A percentile compares a stretch with the other conserved stretches of the same genome.
Evolutionary conservation across 1,140 invertebrate genomes (phyloP).

Genomic region (Pogonomyrmex californicus): DNA sequence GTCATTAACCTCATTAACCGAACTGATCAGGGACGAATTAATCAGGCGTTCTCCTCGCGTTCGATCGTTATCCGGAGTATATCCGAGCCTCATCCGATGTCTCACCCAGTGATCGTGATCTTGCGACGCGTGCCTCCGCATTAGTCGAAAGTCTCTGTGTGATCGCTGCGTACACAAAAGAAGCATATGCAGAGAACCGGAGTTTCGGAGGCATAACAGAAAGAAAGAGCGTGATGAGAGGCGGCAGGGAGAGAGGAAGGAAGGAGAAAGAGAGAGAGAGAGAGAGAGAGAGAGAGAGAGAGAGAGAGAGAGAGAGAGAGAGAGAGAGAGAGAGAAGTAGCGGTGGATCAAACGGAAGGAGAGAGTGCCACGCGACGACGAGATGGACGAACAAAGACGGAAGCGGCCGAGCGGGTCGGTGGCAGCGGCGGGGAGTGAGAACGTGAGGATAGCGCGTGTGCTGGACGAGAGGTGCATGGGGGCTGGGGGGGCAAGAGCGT

Average conservation of each 20-base stretch:
- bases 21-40: slow-evolving; percentile 54
- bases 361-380: slow-evolving; percentile 64
- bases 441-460: slow-evolving; percentile 11
- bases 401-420: slow-evolving; percentile 9
- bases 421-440: slow-evolving; percentile 30
- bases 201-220: neutral
- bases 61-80: slow-evolving; percentile 25
- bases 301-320: neutral
- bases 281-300: neutral
- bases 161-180: slow-evolving; percentile 19
- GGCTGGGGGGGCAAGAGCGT: slow-evolving; percentile 16
- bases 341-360: slow-evolving; percentile 43
- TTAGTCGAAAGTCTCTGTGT: slow-evolving; percentile 40
- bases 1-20: slow-evolving; percentile 34
- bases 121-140: slow-evolving; percentile 16
- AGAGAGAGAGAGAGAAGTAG: neutral
- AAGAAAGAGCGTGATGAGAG: neutral
- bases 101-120: slow-evolving; percentile 21
- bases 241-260: neutral
- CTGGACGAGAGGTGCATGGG: slow-evolving; percentile 11
- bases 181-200: slow-evolving; percentile 24
- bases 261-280: neutral
- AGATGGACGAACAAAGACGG: slow-evolving; percentile 56
- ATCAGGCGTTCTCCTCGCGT: slow-evolving; percentile 25
- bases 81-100: neutral